phyloP scores from a whole-genome alignment of 2,113 vertebrate genomes.

The Charina bottae region DNA sequence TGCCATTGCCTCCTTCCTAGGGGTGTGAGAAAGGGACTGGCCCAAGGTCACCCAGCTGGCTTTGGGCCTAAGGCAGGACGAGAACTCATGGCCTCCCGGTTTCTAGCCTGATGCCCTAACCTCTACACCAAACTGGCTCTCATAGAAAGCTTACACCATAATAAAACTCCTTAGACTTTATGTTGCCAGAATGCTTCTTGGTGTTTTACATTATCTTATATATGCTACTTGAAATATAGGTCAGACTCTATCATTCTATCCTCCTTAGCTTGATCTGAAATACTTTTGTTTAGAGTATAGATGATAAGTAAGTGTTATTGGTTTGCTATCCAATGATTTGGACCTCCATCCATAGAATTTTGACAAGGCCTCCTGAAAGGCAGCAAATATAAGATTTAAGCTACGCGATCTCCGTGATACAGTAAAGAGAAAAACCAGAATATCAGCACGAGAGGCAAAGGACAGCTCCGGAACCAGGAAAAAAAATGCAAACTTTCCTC shows the following conservation, averaged over 20 bases:
- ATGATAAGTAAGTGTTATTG: not conserved
- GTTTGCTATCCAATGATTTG: not conserved
- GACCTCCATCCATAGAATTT: not conserved
- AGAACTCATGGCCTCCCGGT: too few species aligned
- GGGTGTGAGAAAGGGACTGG: too few species aligned
- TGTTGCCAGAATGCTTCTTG: not conserved
- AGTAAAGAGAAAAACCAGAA: not conserved
- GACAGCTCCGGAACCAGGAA: constrained; percentile 60
- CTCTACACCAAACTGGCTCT: too few species aligned
- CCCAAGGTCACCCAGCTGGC: too few species aligned
- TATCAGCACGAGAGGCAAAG: constrained; percentile 63
- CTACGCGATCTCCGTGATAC: not conserved
- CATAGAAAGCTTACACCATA: not conserved
- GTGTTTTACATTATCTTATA: not conserved
- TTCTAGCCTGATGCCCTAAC: too few species aligned
- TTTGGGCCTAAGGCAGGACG: too few species aligned
- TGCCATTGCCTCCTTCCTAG: too few species aligned
- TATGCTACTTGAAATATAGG: not conserved
- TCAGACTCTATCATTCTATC: not conserved
- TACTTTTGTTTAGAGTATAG: not conserved
- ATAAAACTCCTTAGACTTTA: not conserved
- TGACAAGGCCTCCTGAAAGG: not conserved
- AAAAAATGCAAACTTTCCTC: not conserved
- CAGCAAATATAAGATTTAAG: not conserved
- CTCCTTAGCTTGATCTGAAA: too few species aligned